Base-by-base conservation (phyloP, 2,797 vertebrate species). In the Pseudochirops cupreus region DNA sequence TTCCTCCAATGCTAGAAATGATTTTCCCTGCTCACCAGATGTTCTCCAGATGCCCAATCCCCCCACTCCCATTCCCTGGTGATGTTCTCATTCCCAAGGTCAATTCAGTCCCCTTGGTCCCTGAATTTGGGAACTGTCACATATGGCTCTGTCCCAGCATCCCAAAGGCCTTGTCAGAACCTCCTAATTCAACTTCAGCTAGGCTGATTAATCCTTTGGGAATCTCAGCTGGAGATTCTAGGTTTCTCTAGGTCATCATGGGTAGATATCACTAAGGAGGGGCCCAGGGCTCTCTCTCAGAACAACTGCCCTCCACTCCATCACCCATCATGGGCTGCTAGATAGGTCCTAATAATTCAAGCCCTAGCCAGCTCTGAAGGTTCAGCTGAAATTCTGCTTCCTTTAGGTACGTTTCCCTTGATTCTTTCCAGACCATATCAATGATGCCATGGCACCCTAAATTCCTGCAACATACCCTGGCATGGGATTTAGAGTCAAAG, bases 41-140 rank as follows among this genome's bases (percentile, higher is more conserved):
- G 97, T 97, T 97, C 96, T 98, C 98, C 97, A 98, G 97, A 98
- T 96, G 97, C 96, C 97, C 98, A 91, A 29, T 26, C 90, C 90
- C 90, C 95, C 94, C 97, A 62, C 96, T 96, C 97, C 97, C 94
- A 98, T 97, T 96, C 97, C 89, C 94, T 97, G 94, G 96, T 95
- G 54, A 91, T 96, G 92, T 97, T 95, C 95, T 97, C 96, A 96
- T 97, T 98, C 97, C 96, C 95, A 96, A 96, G 98, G 97, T 97
- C 96, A 97, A 74, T 95, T 96, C 92, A 97, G 94, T 82, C 94
- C 97, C 94, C 97, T 98, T 96, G 96, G 97, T 98, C 96, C 94
- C 92, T 97, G 95, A 94, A 58, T 96, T 95, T 95, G 96, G 96
- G 95, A 92, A 97, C 59, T 97, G 91, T 97, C 98, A 98, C 97